These are phyloP conservation scores for Neodon shergylaensis DNA, from an alignment of 2,113 vertebrate genomes.

Conservation along the genomic window DNA sequence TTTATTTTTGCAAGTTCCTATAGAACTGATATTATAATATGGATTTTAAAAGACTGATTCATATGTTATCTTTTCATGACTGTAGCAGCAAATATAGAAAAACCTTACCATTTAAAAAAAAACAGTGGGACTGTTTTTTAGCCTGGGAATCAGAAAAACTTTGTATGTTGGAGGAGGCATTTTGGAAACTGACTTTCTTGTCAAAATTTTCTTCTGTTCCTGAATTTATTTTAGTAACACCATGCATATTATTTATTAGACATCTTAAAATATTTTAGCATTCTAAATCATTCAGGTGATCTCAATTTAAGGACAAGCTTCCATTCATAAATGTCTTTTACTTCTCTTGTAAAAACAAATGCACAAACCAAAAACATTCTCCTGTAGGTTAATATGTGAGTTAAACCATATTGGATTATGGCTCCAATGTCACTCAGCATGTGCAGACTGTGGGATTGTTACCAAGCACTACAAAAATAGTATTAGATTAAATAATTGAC, in stretches of 20 bases:
- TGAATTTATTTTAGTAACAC: background rate
- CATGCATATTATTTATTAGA: background rate
- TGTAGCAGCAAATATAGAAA: background rate
- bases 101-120: background rate
- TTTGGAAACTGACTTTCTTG: background rate
- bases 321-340: background rate
- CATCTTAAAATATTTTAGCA: background rate
- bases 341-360: background rate
- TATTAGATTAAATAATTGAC: slow-evolving; percentile 13
- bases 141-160: background rate
- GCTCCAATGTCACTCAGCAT: background rate
- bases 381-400: background rate
- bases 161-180: background rate
- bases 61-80: background rate
- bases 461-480: background rate
- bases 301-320: slow-evolving; percentile 7
- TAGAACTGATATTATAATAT: background rate
- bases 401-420: background rate
- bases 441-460: background rate
- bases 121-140: too few relatives aligned
- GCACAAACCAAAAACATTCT: background rate
- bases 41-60: background rate
- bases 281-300: background rate
- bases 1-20: background rate
- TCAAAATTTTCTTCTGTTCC: background rate